Base-by-base conservation (phyloP, 1,140 invertebrate genomes). In the Drosophila sp. region DNA sequence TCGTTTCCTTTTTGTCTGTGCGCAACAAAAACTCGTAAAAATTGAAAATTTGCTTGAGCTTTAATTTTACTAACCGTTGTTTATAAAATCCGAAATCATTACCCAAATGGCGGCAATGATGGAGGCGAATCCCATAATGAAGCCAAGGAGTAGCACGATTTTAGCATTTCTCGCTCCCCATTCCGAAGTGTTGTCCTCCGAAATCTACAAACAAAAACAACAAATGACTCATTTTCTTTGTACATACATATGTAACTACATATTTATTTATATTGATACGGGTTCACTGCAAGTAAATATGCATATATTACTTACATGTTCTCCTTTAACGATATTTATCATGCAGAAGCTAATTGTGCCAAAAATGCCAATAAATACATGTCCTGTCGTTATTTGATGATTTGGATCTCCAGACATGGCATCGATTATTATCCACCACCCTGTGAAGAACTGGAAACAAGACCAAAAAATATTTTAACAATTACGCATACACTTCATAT, bases 351-450 rank as follows among this genome's bases (percentile, higher is more conserved):
- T 98, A 67, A 99, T 87, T 16, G 98, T 99, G 25, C 97, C 97
- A 92, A 99, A 95, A 21, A 99, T 95, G 18, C 98, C 98, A 92
- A 98, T 98, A n/a, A 98, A 94, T 90, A 98, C 96, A 92, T 98
- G 98, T 11, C 97, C 95, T 25, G 96, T 94, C 62, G 93, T 92
- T 4, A 96, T 95, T 32, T 93, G 90, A 38, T 91, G 90, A 14
- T 76, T 56, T 0, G 84, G 87, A 91, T 97, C 96, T 4, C 95
- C 94, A 6, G 96, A 95, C 63, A 97, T 96, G 18, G 97, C 97
- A 94, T 99, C 98, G 89, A 99, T 99, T 51, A 98, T 96, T 53
- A 98, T 95, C 98, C 99, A 99, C 98, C 98, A 99, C 34, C 98
- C 98, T 67, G 95, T 93, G 81, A 97, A 98, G 93, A 99, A 99